Percentiles rank a stretch among this genome's conserved stretches.
phyloP scores from a whole-genome alignment of 2,797 vertebrate species.

The Coilia nasus region DNA sequence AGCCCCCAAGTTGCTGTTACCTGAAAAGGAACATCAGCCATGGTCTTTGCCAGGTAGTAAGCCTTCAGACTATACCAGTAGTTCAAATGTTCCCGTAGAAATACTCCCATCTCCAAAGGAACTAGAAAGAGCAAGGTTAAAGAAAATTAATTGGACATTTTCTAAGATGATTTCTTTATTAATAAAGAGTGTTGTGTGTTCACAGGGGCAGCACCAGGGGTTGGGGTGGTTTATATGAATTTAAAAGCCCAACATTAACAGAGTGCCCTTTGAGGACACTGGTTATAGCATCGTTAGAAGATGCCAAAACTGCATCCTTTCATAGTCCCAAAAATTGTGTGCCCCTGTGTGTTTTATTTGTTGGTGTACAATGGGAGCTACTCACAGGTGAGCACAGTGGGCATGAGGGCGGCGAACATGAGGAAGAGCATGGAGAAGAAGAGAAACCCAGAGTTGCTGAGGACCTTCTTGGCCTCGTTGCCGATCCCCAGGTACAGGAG shows the following conservation, averaged over 20 bases:
- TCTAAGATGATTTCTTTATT: not conserved
- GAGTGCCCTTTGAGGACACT: not conserved
- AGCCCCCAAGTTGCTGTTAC: constrained; percentile 51
- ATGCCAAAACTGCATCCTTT: not conserved
- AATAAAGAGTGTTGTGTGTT: not conserved
- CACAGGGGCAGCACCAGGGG: too few species aligned
- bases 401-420: constrained; percentile 88
- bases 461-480: constrained; percentile 92
- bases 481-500: constrained; percentile 95
- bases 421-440: constrained; percentile 98
- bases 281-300: not conserved
- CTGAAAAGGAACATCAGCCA: constrained; percentile 95
- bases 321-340: too few species aligned
- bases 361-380: not conserved
- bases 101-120: constrained; percentile 83
- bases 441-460: constrained; percentile 88
- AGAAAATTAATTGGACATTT: not conserved
- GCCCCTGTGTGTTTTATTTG: too few species aligned
- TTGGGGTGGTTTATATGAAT: too few species aligned
- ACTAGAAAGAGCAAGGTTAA: constrained; percentile 69
- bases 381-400: constrained; percentile 89
- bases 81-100: constrained; percentile 86
- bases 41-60: constrained; percentile 95
- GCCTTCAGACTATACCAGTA: constrained; percentile 98
- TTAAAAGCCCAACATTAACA: not conserved